A percentile compares a stretch with the other conserved stretches of the same genome.
Conservation (phyloP, 2,113 vertebrate genomes). For the Notiomystis cincta region DNA sequence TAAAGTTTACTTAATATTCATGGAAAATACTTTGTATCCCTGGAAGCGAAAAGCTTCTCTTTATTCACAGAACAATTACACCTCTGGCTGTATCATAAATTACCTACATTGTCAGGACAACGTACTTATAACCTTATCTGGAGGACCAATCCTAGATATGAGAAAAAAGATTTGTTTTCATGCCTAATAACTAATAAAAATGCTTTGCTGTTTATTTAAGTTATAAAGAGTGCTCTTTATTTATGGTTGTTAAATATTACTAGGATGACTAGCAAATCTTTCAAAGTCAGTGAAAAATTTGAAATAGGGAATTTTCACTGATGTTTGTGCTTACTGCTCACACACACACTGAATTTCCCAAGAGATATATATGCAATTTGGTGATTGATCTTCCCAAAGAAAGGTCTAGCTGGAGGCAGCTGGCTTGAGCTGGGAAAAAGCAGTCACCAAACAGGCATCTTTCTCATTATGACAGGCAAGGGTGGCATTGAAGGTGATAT, state of each 20-base stretch:
- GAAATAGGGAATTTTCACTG: not conserved
- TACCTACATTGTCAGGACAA: not conserved
- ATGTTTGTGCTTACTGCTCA: not conserved
- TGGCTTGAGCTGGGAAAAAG: not conserved
- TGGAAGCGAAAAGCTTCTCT: conserved; percentile 7
- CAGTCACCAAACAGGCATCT: not conserved
- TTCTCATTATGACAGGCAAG: conserved; percentile 25
- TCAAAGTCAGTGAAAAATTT: not conserved
- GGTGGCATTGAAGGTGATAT: conserved; percentile 12
- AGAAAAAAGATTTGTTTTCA: not conserved
- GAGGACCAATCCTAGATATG: not conserved
- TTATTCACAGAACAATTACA: conserved; percentile 31
- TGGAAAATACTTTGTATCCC: not conserved
- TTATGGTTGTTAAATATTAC: not conserved
- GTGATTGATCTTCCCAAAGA: conserved; percentile 34
- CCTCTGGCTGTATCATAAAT: conserved; percentile 22
- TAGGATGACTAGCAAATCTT: not conserved
- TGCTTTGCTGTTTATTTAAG: not conserved
- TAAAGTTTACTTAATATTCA: conserved; percentile 55
- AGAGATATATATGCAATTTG: not conserved
- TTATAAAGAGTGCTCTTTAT: not conserved
- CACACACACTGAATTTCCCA: not conserved
- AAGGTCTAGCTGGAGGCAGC: conserved; percentile 19
- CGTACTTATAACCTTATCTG: not conserved
- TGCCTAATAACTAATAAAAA: not conserved